Base-by-base conservation (phyloP, 2,113 vertebrate species). In the Antennarius striatus region DNA sequence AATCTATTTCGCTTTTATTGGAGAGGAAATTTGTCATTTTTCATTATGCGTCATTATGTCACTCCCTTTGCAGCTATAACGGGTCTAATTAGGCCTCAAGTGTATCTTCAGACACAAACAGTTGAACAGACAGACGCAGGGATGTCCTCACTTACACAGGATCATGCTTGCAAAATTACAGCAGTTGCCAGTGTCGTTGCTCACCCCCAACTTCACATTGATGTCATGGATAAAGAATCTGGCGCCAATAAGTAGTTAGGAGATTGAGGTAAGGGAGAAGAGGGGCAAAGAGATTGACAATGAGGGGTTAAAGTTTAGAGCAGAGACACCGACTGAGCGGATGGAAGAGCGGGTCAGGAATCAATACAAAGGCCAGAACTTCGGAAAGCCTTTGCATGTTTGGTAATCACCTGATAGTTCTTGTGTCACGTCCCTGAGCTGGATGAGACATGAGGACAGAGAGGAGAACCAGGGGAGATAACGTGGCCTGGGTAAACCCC, bases 1-100 rank as follows among this genome's bases (percentile, higher is more conserved):
- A 96, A 97, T 98, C 95, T 97, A 94, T 95, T 97, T 96, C 91
- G 91, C 94, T 95, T 98, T 96, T 96, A 97, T 96, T 96, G 94
- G 95, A 93, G 94, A 95, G 93, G 93, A 96, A 96, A 95, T 96
- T 96, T 96, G 95, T 93, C 94, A 93, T 96, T 97, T 96, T 96
- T 95, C 94, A 96, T 97, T 94, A 96, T 93, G 94, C 94, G 92
- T 94, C 93, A 95, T 98, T 96, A 97, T 92, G 93, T 91, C 91
- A 92, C 92, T 95, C 94, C 94, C 94, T 91, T 89, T 91, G 93
- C 94, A 94, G 93, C 92, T 92, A 92, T 95, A 96, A 95, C 91
- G 91, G 90, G 91, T 94, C 95, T 97, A 97, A 97, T 97, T 95
- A 97, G 94, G 93, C 95, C 96, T 94, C 93, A 83, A 92, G 95